Evolutionary conservation across 2,888 invertebrate species (phyloP).

Genomic region (Eristalinus aeneus): DNA sequence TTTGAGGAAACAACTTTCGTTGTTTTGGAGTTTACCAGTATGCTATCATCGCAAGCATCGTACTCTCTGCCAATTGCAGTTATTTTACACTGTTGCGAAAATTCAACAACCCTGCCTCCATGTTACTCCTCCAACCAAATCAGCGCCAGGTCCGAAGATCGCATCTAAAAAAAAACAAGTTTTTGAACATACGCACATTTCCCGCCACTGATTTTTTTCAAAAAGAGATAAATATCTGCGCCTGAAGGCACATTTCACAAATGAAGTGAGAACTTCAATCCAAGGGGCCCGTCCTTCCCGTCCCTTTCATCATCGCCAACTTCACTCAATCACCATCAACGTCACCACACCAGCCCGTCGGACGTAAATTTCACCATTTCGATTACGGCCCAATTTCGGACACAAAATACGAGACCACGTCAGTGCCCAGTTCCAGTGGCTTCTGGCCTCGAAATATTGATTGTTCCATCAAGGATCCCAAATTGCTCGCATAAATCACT

Average conservation of each 20-base stretch:
- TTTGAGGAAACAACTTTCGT: too few relatives aligned
- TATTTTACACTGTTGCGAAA: too few relatives aligned
- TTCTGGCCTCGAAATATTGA: constrained; percentile 42
- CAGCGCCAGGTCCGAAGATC: too few relatives aligned
- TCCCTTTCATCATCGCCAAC: neutral
- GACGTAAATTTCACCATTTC: constrained; percentile 32
- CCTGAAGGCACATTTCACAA: neutral
- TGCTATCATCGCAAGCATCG: too few relatives aligned
- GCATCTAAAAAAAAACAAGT: too few relatives aligned
- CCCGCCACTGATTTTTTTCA: too few relatives aligned
- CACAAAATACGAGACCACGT: neutral
- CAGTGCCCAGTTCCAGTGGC: neutral
- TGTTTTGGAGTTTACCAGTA: too few relatives aligned
- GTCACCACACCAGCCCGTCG: constrained; percentile 6
- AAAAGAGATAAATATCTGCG: too few relatives aligned
- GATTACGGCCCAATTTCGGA: constrained; percentile 27
- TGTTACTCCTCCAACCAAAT: too few relatives aligned
- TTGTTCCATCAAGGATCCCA: constrained; percentile 59
- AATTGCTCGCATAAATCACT: constrained; percentile 51
- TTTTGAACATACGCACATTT: too few relatives aligned
- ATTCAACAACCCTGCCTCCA: too few relatives aligned
- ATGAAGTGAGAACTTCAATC: neutral
- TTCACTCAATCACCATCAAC: constrained; percentile 21
- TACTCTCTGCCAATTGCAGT: too few relatives aligned
- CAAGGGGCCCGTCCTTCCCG: neutral